Percentiles rank a stretch among this genome's conserved stretches.
These are phyloP conservation scores for Drosophila pruinosa DNA, from an alignment of 1,140 invertebrate genomes.

Conservation along the genomic window DNA sequence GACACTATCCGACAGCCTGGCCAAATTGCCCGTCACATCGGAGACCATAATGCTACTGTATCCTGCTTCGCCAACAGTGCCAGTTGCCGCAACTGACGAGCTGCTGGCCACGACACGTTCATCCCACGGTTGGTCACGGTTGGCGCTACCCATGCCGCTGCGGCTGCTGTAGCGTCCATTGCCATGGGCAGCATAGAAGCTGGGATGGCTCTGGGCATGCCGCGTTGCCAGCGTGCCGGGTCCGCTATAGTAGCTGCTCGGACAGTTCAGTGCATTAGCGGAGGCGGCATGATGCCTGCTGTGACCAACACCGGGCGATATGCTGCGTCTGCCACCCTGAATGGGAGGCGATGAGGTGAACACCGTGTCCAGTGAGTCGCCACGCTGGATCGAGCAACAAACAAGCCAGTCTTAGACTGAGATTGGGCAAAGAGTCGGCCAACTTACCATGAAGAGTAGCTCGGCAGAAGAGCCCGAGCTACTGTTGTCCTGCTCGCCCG, in stretches of 20 bases:
- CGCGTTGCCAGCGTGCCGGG: slow-evolving; percentile 49
- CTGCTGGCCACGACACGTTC: slow-evolving; percentile 11
- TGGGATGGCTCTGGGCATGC: slow-evolving; percentile 69
- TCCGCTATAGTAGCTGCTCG: slow-evolving; percentile 65
- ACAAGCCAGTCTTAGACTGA: no score
- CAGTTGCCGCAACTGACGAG: not conserved
- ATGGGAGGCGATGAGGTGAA: slow-evolving; percentile 85
- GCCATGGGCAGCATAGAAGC: slow-evolving; percentile 58
- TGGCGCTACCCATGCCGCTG: slow-evolving; percentile 15
- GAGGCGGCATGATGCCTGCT: slow-evolving; percentile 66
- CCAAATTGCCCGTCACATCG: slow-evolving; percentile 71
- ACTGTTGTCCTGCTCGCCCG: slow-evolving; percentile 79
- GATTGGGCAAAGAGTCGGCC: no score
- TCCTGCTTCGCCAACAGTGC: not conserved
- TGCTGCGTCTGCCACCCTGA: slow-evolving; percentile 54
- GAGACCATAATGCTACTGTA: slow-evolving; percentile 50
- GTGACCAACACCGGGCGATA: slow-evolving; percentile 63
- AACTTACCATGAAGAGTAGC: slow-evolving; percentile 84
- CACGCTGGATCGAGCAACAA: slow-evolving; percentile 81
- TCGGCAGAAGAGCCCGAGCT: slow-evolving; percentile 83
- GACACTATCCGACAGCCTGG: slow-evolving; percentile 65
- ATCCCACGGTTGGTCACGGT: slow-evolving; percentile 59
- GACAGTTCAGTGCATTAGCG: slow-evolving; percentile 64
- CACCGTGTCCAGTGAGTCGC: slow-evolving; percentile 85
- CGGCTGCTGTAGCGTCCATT: slow-evolving; percentile 47